phyloP scores from a whole-genome alignment of 2,113 vertebrate species.

The Garra rufa region DNA sequence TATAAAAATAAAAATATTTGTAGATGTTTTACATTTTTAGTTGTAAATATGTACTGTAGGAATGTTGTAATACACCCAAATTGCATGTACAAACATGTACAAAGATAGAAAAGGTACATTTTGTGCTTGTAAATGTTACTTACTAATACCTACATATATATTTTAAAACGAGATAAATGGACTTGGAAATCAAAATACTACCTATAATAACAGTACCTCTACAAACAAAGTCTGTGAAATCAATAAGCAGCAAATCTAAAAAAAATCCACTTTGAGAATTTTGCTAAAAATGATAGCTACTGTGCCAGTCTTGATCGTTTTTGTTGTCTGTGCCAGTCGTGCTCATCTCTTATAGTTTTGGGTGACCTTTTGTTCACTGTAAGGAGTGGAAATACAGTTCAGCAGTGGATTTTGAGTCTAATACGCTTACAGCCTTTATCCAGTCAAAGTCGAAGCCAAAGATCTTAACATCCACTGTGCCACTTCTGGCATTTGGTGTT shows the following conservation, averaged over 20 bases:
- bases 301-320: too few species aligned
- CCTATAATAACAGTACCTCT: not conserved
- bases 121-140: not conserved
- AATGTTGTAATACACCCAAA: not conserved
- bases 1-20: not conserved
- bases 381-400: not conserved
- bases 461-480: not conserved
- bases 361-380: not conserved
- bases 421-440: slow-evolving; percentile 1
- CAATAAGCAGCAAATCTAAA: not conserved
- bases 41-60: too few species aligned
- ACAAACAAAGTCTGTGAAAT: not conserved
- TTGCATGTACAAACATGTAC: not conserved
- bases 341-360: not conserved
- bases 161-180: too few species aligned
- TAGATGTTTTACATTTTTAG: too few species aligned
- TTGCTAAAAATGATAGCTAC: not conserved
- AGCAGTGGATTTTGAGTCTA: not conserved
- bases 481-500: slow-evolving; percentile 2
- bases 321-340: not conserved
- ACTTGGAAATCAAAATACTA: not conserved
- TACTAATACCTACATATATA: not conserved
- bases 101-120: not conserved
- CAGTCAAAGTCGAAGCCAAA: not conserved
- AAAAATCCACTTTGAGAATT: not conserved